phyloP scores from a whole-genome alignment of 1,140 invertebrate genomes.

The Tetragonula clypearis region DNA sequence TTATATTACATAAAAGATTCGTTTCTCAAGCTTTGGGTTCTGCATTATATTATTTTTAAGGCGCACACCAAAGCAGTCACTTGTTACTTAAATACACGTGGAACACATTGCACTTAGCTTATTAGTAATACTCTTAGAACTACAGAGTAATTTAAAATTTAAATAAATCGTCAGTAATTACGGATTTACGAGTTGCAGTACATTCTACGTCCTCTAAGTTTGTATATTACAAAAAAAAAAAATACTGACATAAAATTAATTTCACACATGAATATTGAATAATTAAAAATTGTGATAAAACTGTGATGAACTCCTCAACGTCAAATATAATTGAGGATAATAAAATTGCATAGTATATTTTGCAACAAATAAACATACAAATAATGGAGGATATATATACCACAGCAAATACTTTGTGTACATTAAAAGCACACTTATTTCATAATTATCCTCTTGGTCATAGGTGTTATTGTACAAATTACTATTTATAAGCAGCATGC shows the following conservation, averaged over 20 bases:
- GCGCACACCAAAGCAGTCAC: slow-evolving; percentile 78
- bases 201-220: slow-evolving; percentile 52
- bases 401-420: slow-evolving; percentile 58
- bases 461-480: slow-evolving; percentile 65
- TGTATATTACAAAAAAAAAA: slow-evolving; percentile 60
- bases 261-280: slow-evolving; percentile 33
- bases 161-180: slow-evolving; percentile 52
- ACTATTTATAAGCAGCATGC: slow-evolving; percentile 63
- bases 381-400: slow-evolving; percentile 57
- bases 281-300: slow-evolving; percentile 2
- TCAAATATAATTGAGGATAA: slow-evolving; percentile 41
- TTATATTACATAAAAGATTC: slow-evolving; percentile 61
- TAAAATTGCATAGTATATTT: slow-evolving; percentile 37
- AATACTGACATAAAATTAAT: slow-evolving; percentile 62
- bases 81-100: slow-evolving; percentile 74
- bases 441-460: slow-evolving; percentile 65
- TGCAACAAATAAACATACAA: slow-evolving; percentile 50
- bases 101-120: slow-evolving; percentile 79
- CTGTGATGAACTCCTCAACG: slow-evolving; percentile 38
- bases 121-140: slow-evolving; percentile 61
- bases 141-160: slow-evolving; percentile 55
- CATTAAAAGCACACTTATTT: slow-evolving; percentile 56
- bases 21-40: slow-evolving; percentile 58
- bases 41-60: slow-evolving; percentile 71
- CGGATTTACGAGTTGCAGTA: slow-evolving; percentile 47